Conservation (phyloP, 2,113 vertebrate species). For the Casuarius casuarius region DNA sequence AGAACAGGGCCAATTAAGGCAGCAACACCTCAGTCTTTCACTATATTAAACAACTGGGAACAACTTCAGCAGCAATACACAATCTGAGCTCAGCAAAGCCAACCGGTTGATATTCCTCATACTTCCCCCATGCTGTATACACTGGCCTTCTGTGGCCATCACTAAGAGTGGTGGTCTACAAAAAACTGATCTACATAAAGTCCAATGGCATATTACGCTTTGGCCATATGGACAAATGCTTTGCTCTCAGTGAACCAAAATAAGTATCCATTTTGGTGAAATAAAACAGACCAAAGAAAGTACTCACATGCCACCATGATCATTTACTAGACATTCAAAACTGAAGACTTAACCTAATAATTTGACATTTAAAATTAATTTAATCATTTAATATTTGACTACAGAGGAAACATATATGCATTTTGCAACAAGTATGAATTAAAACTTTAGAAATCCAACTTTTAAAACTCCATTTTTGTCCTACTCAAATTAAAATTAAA, state of each 20-base stretch:
- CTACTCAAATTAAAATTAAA: neutral
- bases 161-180: neutral
- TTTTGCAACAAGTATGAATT: neutral
- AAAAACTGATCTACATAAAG: neutral
- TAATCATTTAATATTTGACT: neutral
- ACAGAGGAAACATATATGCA: neutral
- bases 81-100: neutral
- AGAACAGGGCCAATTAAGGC: neutral
- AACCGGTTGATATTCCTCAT: neutral
- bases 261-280: neutral
- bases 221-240: neutral
- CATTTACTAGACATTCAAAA: neutral
- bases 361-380: neutral
- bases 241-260: neutral
- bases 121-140: rapidly evolving
- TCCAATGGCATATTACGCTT: neutral
- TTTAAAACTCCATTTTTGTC: neutral
- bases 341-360: neutral
- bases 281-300: neutral
- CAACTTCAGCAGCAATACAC: neutral
- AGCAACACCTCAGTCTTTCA: neutral
- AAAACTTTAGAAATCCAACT: neutral
- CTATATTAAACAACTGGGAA: neutral
- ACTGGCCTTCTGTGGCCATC: neutral
- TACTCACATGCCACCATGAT: neutral